Evolutionary conservation across 2,888 invertebrate species (phyloP).

Genomic region (Hanleya hanleyi): DNA sequence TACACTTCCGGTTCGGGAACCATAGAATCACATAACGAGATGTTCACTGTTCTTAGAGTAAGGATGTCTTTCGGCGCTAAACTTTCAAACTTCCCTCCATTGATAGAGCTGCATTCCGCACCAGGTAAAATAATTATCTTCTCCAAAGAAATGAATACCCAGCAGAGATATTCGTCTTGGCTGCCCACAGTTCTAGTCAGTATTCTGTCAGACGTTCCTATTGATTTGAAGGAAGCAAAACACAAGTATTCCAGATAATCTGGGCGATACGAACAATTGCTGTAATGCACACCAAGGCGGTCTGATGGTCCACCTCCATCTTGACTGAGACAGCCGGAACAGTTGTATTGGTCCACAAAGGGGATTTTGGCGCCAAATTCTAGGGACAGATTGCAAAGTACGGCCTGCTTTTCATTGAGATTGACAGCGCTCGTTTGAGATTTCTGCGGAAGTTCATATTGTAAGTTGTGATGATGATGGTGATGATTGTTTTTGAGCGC

Average conservation of each 20-base stretch:
- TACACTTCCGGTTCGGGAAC: not conserved
- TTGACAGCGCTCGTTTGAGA: not conserved
- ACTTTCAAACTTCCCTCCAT: not conserved
- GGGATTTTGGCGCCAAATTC: slow-evolving; percentile 1
- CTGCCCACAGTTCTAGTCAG: not conserved
- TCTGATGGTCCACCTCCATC: not conserved
- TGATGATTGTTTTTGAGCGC: not conserved
- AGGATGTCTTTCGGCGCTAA: not conserved
- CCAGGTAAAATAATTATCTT: slow-evolving; percentile 2
- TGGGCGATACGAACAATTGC: not conserved
- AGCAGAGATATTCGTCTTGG: not conserved
- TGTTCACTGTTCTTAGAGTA: not conserved
- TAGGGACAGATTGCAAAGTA: slow-evolving; percentile 1
- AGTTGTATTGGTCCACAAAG: not conserved
- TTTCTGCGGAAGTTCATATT: not conserved
- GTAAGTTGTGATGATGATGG: not conserved
- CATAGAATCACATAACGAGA: not conserved
- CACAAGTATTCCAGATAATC: slow-evolving; percentile 7
- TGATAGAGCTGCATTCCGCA: not conserved
- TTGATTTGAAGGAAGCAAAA: slow-evolving; percentile 1
- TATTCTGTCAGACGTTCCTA: not conserved
- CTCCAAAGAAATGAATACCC: not conserved
- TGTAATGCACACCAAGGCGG: not conserved
- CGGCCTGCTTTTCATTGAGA: not conserved
- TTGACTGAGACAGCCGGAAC: slow-evolving; percentile 3